Conservation (phyloP, 1,140 invertebrate species). For the Pseudachorutes palmiensis region DNA sequence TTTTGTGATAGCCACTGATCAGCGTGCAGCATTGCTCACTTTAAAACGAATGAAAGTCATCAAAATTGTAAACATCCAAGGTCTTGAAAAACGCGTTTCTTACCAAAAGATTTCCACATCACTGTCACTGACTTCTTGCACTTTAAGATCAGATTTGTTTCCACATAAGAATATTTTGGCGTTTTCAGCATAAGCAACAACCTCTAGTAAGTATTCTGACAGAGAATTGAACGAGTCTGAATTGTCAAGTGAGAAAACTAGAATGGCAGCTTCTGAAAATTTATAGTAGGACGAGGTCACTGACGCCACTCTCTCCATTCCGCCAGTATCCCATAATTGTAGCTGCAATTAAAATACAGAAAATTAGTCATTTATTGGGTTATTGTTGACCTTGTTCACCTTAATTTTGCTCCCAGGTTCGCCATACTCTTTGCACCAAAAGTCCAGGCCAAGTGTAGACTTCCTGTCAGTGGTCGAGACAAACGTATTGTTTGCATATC, state of each 20-base stretch:
- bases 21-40: slow-evolving; percentile 82
- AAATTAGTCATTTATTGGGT: neutral
- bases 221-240: slow-evolving; percentile 82
- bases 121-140: slow-evolving; percentile 66
- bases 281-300: slow-evolving; percentile 89
- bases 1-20: slow-evolving; percentile 78
- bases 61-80: neutral
- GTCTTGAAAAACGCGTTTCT: slow-evolving; percentile 29
- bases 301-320: slow-evolving; percentile 84
- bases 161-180: slow-evolving; percentile 88
- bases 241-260: slow-evolving; percentile 84
- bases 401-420: slow-evolving; percentile 30
- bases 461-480: slow-evolving; percentile 57
- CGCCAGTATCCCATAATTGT: slow-evolving; percentile 87
- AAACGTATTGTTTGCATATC: slow-evolving; percentile 82
- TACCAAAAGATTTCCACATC: slow-evolving; percentile 87
- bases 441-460: slow-evolving; percentile 83
- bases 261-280: slow-evolving; percentile 81
- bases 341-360: slow-evolving; percentile 50
- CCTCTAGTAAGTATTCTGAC: slow-evolving; percentile 76
- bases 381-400: neutral
- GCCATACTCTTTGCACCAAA: slow-evolving; percentile 70
- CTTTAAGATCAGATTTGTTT: slow-evolving; percentile 75
- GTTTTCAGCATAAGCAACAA: slow-evolving; percentile 84
- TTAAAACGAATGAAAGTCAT: neutral